Conservation (phyloP, 1,140 invertebrate genomes). For the Adelges cooleyi region DNA sequence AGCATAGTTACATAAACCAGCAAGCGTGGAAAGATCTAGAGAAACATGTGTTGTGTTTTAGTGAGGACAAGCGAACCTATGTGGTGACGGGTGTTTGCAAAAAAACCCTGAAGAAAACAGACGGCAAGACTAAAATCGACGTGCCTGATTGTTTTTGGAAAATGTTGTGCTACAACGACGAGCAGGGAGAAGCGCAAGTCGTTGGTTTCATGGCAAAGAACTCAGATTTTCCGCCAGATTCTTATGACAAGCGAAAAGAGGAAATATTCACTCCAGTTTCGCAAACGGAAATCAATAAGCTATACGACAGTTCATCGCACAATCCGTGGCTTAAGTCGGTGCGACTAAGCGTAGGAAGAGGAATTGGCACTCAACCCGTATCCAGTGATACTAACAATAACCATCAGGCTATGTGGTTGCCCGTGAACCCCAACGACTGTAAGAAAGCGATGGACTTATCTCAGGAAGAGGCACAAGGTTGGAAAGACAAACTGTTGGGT, state of each 20-base stretch:
- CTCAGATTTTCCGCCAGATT: neutral
- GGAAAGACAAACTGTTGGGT: neutral
- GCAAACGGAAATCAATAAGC: slow-evolving; percentile 15
- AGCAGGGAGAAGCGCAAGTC: slow-evolving; percentile 10
- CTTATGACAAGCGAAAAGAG: neutral
- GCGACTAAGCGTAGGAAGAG: neutral
- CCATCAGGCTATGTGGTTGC: slow-evolving; percentile 20
- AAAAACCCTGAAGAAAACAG: neutral
- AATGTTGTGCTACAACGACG: slow-evolving; percentile 29
- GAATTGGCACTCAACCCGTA: slow-evolving; percentile 1
- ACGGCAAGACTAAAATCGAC: neutral
- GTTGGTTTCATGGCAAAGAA: slow-evolving; percentile 24
- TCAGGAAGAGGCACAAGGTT: neutral
- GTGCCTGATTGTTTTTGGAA: slow-evolving; percentile 28
- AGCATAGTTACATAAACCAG: slow-evolving; percentile 15
- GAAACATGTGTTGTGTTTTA: slow-evolving; percentile 15
- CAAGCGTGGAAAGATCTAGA: slow-evolving; percentile 25
- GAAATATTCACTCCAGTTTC: slow-evolving; percentile 18
- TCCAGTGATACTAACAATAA: neutral
- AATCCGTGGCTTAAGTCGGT: slow-evolving; percentile 10
- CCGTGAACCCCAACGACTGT: slow-evolving; percentile 14
- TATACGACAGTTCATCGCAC: neutral
- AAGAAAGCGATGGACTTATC: neutral
- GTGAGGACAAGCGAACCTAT: neutral
- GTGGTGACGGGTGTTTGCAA: neutral